Base-by-base conservation (phyloP, 2,113 vertebrate species). In the Stercorarius parasiticus region DNA sequence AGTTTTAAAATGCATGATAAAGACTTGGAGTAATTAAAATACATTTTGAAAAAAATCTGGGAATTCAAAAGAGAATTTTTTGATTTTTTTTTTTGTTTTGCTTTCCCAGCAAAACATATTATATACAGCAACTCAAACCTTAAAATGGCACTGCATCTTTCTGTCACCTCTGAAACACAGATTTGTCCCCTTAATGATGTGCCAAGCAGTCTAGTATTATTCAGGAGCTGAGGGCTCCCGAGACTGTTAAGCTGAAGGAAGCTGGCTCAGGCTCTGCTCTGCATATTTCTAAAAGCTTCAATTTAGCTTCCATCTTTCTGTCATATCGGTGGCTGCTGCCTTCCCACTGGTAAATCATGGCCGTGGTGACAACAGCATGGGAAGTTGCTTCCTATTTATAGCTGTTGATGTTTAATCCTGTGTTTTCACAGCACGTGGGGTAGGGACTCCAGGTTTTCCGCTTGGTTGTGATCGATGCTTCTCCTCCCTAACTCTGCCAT, bases 401-500 rank as follows among this genome's bases (percentile, higher is more conserved):
- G 65, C 58, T 30, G 5, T 19, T 71, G 61, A 15, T 42, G 15
- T 62, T 80, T 62, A 83, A 25, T 69, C 19, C 27, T 2, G 29
- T 13, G 36, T 77, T 80, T 64, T 50, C 50, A 10, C 50, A 55
- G 61, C 26, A 14, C 13, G 9, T 71, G 62, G 80, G 70, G 71
- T 34, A 76, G 86, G 8, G 47, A 67, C 42, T 86, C 78, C 86
- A 85, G 95, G 88, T 86, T 90, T 97, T 84, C 92, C 91, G 88
- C 84, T 94, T 91, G 36, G 90, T 94, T 95, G 92, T 97, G 98
- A 98, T 98, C 93, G 94, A 97, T 98, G 95, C 91, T 96, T 91
- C 65, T 90, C 70, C 95, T 98, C 97, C 88, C 97, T 97, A 96
- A 96, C 97, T 98, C 91, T 98, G 94, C 93, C 94, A 92, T 97